Conservation (phyloP, 2,113 vertebrate genomes). For the Barbus barbus region DNA sequence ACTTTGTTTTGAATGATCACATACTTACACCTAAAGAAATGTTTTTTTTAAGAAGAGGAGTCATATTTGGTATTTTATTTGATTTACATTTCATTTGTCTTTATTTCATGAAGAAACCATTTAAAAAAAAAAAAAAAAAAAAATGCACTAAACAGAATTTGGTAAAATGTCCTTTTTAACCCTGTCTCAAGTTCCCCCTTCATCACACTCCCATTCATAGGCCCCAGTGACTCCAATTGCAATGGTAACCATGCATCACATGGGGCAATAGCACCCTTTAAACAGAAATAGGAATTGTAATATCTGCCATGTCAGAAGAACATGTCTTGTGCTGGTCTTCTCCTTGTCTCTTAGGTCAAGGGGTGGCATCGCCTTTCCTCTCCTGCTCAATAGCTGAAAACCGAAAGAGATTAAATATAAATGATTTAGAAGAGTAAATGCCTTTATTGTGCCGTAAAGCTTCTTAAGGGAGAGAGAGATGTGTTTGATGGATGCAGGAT, state of each 20-base stretch:
- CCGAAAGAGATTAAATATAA: constrained; percentile 35
- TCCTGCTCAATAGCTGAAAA: constrained; percentile 79
- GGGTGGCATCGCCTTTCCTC: constrained; percentile 78
- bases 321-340: constrained; percentile 57
- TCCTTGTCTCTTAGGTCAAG: constrained; percentile 65
- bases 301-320: constrained; percentile 64
- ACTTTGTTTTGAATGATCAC: neutral
- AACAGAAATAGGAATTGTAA: constrained; percentile 44
- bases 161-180: constrained; percentile 16
- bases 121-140: too few relatives aligned
- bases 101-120: constrained; percentile 77
- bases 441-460: neutral
- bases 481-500: constrained; percentile 32
- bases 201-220: neutral
- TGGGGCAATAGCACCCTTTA: constrained; percentile 47
- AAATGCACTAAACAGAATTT: constrained; percentile 49
- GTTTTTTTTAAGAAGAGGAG: neutral
- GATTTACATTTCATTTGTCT: constrained; percentile 67
- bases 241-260: constrained; percentile 50
- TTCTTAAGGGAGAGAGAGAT: constrained; percentile 31
- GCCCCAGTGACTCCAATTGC: constrained; percentile 29
- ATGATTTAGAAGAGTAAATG: neutral
- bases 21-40: neutral
- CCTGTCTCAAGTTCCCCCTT: constrained; percentile 19
- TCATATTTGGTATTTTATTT: constrained; percentile 38